Conservation (phyloP, 2,113 vertebrate species). For the Theristicus caerulescens region DNA sequence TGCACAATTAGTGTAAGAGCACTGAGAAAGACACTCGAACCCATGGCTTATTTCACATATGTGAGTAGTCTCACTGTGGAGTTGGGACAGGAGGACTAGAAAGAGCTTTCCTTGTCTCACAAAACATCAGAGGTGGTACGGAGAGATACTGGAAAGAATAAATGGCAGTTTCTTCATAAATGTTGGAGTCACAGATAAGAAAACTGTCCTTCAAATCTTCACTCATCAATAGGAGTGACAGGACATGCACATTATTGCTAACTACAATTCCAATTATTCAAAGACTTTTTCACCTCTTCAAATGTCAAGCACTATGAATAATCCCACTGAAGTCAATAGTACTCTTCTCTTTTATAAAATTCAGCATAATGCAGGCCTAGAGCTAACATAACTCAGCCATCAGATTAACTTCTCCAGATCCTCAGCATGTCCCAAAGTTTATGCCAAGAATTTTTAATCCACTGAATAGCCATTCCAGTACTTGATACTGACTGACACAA, state of each 20-base stretch:
- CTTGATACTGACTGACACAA: background rate
- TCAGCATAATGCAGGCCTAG: background rate
- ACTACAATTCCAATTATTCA: background rate
- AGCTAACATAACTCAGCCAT: background rate
- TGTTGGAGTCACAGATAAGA: background rate
- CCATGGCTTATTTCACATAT: background rate
- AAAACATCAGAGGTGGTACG: background rate
- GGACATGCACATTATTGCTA: background rate
- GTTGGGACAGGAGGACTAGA: fast-evolving
- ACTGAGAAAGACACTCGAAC: background rate
- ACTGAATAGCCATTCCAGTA: background rate
- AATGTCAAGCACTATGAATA: background rate
- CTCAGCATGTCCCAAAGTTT: background rate
- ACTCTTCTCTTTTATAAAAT: background rate
- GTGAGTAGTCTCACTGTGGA: background rate
- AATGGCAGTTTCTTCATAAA: background rate
- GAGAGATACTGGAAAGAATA: background rate
- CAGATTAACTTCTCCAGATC: background rate
- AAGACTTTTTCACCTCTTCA: background rate
- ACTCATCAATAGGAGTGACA: background rate
- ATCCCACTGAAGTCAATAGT: background rate
- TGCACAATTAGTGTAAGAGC: background rate
- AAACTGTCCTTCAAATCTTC: background rate
- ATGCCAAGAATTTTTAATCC: background rate
- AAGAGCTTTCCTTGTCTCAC: background rate